Evolutionary conservation across 2,888 invertebrate genomes (phyloP), one percentile per base, ranked within the genome.

Genomic region (Itoplectis maculator): DNA sequence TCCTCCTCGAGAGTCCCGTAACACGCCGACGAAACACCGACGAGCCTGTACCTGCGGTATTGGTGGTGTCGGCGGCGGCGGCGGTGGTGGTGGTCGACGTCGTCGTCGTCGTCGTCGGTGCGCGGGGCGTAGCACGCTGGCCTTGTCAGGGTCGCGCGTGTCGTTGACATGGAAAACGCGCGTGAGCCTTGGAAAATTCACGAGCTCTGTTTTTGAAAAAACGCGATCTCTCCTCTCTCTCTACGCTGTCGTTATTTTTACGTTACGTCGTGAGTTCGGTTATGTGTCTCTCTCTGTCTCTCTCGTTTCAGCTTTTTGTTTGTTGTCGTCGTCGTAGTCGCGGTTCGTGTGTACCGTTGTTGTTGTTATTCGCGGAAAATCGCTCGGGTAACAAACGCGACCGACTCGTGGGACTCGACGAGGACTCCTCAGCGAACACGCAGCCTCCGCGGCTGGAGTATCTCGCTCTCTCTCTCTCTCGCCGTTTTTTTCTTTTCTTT

Each of bases 81-180:
- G 29, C 29, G 29, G 29, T 5, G 29, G 29, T 49, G 15, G 49
- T 4, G 15, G 8, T 9, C 3, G 13, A 8, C 37, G 23, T 2
- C 49, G 59, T n/a, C 65, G 69, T 11, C 73, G 80, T 74, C 37
- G 54, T 74, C 79, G 84, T 86, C 78, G 84, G 63, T 87, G 84
- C 84, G 86, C 86, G 86, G 89, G 88, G 89, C 87, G 89, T 88
- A 90, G 89, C 90, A 88, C 89, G 88, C 88, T 89, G 90, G 89
- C 87, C 90, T 89, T 88, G 90, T 86, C 75, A 90, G 85, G 83
- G 90, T 87, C 86, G 86, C 86, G 88, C 89, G 89, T 88, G 89
- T 87, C 87, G 89, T 89, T 88, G 90, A 88, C 89, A 90, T 91
- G 89, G 89, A 90, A 89, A 90, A 88, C 75, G n/a, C 86, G 86